These are phyloP conservation scores for Cydia pomonella DNA, from an alignment of 1,140 invertebrate species.

Conservation along the genomic window DNA sequence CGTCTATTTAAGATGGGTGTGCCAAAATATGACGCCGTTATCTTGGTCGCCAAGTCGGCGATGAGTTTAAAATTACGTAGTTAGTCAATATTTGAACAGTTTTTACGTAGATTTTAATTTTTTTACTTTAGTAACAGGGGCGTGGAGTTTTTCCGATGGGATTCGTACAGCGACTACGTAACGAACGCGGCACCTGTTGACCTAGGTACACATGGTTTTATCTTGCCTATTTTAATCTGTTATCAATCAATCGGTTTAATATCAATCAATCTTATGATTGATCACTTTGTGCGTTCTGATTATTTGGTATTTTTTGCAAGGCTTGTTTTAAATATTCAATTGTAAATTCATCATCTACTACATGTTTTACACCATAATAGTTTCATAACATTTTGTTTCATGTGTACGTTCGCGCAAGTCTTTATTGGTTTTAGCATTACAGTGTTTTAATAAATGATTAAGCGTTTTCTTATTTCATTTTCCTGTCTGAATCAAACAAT, in stretches of 20 bases:
- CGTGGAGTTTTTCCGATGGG: conserved; percentile 56
- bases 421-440: not conserved
- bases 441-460: not conserved
- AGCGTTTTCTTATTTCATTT: not conserved
- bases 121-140: conserved; percentile 45
- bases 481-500: not conserved
- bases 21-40: conserved; percentile 42
- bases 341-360: not conserved
- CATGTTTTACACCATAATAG: not conserved
- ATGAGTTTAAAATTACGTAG: conserved; percentile 56
- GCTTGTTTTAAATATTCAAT: not conserved
- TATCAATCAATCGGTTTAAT: conserved; percentile 32
- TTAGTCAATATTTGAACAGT: conserved; percentile 60
- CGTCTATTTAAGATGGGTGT: conserved; percentile 44
- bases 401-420: not conserved
- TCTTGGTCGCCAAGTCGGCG: conserved; percentile 40
- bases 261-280: conserved; percentile 35
- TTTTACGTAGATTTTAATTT: conserved; percentile 55
- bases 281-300: not conserved
- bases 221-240: conserved; percentile 32
- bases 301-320: not conserved
- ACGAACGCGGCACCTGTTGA: conserved; percentile 39
- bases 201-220: conserved; percentile 22
- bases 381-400: not conserved
- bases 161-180: conserved; percentile 55